Percentiles rank a stretch among this genome's conserved stretches.
phyloP scores from a whole-genome alignment of 2,113 vertebrate genomes.

The Struthidea cinerea region DNA sequence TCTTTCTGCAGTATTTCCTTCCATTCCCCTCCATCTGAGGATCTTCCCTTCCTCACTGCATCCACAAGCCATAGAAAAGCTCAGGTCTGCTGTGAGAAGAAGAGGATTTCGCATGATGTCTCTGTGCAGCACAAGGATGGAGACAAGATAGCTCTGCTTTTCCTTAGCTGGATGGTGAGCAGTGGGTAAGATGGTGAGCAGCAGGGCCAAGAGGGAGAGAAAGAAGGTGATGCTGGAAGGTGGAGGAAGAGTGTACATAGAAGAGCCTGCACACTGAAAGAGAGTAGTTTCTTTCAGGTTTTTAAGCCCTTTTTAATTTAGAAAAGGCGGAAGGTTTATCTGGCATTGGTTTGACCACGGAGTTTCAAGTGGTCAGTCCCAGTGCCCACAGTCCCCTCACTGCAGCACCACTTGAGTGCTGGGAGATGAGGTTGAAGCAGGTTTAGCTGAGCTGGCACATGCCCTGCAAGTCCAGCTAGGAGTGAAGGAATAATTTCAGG shows the following conservation, averaged over 20 bases:
- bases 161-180: neutral
- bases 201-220: neutral
- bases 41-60: neutral
- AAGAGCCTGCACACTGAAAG: neutral
- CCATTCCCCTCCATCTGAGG: neutral
- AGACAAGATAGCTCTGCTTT: neutral
- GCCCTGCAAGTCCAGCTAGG: neutral
- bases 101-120: neutral
- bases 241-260: neutral
- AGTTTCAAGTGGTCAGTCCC: neutral
- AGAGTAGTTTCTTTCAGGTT: neutral
- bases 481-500: neutral
- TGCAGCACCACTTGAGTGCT: rapidly evolving
- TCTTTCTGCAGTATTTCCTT: neutral
- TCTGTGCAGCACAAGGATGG: neutral
- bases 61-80: neutral
- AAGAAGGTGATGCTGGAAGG: neutral
- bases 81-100: neutral
- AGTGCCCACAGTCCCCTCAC: neutral
- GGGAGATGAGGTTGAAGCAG: neutral
- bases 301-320: neutral
- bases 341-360: neutral
- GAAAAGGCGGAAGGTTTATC: neutral
- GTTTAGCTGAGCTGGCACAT: neutral
- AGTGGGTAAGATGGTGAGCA: neutral